A percentile compares a stretch with the other conserved stretches of the same genome.
phyloP scores from a whole-genome alignment of 2,888 invertebrate genomes.

The Melanophora roralis region DNA sequence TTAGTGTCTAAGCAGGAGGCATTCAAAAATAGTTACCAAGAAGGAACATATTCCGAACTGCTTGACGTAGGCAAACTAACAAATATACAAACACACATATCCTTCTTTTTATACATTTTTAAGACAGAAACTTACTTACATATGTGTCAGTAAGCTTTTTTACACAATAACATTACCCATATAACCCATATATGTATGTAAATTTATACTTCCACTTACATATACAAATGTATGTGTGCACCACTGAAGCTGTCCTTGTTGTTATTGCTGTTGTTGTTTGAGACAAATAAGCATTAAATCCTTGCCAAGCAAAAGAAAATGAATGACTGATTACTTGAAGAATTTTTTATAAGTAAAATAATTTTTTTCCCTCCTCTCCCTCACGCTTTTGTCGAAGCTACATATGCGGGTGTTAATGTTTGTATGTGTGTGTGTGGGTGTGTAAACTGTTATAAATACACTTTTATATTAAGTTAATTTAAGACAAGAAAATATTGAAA shows the following conservation, averaged over 20 bases:
- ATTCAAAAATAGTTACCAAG: not conserved
- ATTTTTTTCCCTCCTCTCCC: no score
- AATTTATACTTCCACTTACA: not conserved
- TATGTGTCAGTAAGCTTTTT: not conserved
- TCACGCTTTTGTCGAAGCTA: no score
- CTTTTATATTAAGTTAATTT: no score
- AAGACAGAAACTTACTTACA: not conserved
- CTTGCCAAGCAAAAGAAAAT: conserved; percentile 52
- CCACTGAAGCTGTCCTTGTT: no score
- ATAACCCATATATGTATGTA: not conserved
- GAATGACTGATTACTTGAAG: conserved; percentile 43
- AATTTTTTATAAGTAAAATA: not conserved
- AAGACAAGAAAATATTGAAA: no score
- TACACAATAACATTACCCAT: not conserved
- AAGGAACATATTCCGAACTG: conserved; percentile 17
- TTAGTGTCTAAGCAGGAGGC: not conserved
- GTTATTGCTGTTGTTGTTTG: conserved; percentile 21
- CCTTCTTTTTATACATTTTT: no score
- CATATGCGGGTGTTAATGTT: no score
- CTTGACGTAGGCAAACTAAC: conserved; percentile 25
- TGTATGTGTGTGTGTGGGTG: no score
- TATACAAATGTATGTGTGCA: not conserved
- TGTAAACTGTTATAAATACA: not conserved
- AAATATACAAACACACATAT: not conserved
- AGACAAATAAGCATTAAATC: conserved; percentile 57